Conservation (phyloP, 2,888 invertebrate species). For the Drosophila formosana region DNA sequence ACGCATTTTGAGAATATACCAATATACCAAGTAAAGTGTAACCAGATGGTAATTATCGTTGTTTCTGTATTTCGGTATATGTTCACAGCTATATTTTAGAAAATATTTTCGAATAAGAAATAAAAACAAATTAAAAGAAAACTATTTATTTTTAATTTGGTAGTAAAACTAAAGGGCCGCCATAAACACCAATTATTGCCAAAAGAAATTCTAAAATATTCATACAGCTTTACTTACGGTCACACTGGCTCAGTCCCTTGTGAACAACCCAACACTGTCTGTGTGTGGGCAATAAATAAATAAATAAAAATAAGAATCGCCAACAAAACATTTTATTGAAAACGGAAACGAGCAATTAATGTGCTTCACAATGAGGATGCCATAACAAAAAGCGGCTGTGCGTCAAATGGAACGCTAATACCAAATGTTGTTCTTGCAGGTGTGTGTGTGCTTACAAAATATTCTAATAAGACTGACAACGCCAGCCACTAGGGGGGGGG, state of each 20-base stretch:
- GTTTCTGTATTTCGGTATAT: neutral
- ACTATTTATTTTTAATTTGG: too few relatives aligned
- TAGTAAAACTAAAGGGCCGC: too few relatives aligned
- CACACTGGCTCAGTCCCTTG: slow-evolving; percentile 16
- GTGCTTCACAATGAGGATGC: slow-evolving; percentile 42
- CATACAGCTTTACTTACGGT: neutral
- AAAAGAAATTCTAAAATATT: neutral
- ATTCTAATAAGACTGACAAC: slow-evolving; percentile 37
- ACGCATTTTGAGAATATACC: neutral
- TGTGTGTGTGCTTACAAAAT: slow-evolving; percentile 44
- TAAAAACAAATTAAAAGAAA: too few relatives aligned
- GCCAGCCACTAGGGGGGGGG: neutral
- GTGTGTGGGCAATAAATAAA: slow-evolving; percentile 51
- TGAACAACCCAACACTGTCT: slow-evolving; percentile 49
- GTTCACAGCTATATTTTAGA: neutral
- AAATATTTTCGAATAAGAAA: too few relatives aligned
- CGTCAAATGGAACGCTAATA: slow-evolving; percentile 58
- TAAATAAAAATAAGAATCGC: slow-evolving; percentile 45
- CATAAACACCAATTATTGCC: too few relatives aligned
- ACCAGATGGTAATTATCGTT: neutral
- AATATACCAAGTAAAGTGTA: neutral
- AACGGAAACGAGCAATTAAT: slow-evolving; percentile 44
- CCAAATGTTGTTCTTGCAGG: slow-evolving; percentile 69
- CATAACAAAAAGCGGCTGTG: slow-evolving; percentile 51
- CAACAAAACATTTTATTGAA: slow-evolving; percentile 31